Conservation (phyloP, 2,888 invertebrate species). For the Colletes collaris region DNA sequence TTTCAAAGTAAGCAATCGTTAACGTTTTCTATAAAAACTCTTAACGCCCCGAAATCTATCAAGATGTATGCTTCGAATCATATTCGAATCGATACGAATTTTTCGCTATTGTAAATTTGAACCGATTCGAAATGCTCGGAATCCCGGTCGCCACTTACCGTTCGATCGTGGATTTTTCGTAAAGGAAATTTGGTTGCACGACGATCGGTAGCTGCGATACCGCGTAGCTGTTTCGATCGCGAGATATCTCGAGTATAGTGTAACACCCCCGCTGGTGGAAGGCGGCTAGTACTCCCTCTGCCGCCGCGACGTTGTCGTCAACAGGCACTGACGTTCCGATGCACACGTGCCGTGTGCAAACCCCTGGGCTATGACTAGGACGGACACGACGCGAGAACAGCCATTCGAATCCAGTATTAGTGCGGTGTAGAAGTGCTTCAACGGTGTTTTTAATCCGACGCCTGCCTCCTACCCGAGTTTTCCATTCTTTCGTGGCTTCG, state of each 20-base stretch:
- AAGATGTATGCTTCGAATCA: too few relatives aligned
- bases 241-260: conserved; percentile 38
- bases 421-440: conserved; percentile 80
- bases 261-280: conserved; percentile 61
- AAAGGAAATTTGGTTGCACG: too few relatives aligned
- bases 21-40: too few relatives aligned
- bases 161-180: too few relatives aligned
- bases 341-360: conserved; percentile 83
- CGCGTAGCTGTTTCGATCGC: background rate
- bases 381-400: conserved; percentile 79
- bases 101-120: too few relatives aligned
- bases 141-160: too few relatives aligned
- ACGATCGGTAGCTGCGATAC: background rate
- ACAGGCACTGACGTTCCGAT: conserved; percentile 77
- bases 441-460: conserved; percentile 65
- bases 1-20: too few relatives aligned
- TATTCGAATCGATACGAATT: too few relatives aligned
- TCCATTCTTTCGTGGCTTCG: conserved; percentile 54
- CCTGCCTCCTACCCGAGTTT: conserved; percentile 35
- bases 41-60: too few relatives aligned
- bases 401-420: conserved; percentile 83
- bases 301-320: conserved; percentile 67
- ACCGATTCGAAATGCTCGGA: too few relatives aligned
- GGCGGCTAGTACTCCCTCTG: conserved; percentile 62
- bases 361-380: conserved; percentile 81